phyloP scores from a whole-genome alignment of 2,888 invertebrate genomes.

The Elysia crispata region DNA sequence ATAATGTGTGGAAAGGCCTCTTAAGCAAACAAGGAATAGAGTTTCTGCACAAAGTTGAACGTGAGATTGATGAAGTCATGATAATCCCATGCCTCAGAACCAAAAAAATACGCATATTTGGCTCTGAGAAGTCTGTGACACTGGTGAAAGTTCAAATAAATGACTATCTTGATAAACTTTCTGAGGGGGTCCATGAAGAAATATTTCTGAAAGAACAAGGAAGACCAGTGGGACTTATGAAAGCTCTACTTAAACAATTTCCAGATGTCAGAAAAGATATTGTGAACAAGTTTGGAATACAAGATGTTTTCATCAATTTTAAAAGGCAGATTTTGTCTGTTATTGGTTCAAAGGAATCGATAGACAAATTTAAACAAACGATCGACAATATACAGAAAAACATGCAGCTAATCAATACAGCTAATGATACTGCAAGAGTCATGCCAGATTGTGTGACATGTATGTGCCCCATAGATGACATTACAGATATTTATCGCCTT shows the following conservation, averaged over 20 bases:
- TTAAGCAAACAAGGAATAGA: constrained; percentile 41
- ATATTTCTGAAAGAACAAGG: constrained; percentile 55
- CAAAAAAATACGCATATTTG: constrained; percentile 44
- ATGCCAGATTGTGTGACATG: constrained; percentile 67
- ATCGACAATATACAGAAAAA: background rate
- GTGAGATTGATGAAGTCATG: background rate
- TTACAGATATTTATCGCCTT: constrained; percentile 60
- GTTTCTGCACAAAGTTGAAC: constrained; percentile 41
- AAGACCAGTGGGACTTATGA: constrained; percentile 63
- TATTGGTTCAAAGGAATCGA: constrained; percentile 27
- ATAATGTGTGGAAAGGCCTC: constrained; percentile 17
- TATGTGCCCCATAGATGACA: constrained; percentile 61
- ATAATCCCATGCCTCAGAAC: constrained; percentile 33
- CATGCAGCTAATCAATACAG: no score
- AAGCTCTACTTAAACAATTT: constrained; percentile 58
- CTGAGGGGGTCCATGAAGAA: constrained; percentile 15
- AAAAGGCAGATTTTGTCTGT: constrained; percentile 38
- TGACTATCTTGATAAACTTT: constrained; percentile 32
- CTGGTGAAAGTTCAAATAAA: constrained; percentile 33
- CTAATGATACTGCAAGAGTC: constrained; percentile 2
- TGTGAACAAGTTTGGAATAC: constrained; percentile 48
- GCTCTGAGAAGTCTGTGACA: constrained; percentile 20
- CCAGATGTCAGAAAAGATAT: constrained; percentile 56
- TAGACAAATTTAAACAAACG: background rate
- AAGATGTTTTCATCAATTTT: constrained; percentile 54